These are phyloP conservation scores for Sebastes baramenuke DNA, from an alignment of 2,797 vertebrate species.

Conservation along the genomic window DNA sequence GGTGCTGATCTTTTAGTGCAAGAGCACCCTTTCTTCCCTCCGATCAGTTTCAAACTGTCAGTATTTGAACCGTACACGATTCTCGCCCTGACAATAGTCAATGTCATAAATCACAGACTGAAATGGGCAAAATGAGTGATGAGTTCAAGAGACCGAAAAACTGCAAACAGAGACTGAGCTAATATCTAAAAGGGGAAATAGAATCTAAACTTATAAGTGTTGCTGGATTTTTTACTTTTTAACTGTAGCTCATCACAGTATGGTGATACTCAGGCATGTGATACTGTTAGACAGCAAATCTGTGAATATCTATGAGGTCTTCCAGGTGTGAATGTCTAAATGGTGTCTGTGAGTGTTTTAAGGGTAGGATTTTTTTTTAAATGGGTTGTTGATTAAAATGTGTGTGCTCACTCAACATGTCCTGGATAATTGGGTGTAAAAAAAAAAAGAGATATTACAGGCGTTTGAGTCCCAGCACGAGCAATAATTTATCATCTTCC, in stretches of 20 bases:
- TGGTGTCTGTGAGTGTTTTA: background rate
- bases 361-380: background rate
- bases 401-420: constrained; percentile 36
- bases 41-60: background rate
- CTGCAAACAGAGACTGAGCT: background rate
- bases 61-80: background rate
- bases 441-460: background rate
- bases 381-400: constrained; percentile 16
- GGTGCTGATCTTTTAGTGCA: background rate
- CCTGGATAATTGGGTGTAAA: constrained; percentile 11
- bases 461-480: constrained; percentile 1
- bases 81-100: background rate
- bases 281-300: background rate
- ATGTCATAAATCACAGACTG: background rate
- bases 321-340: constrained; percentile 14
- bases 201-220: background rate
- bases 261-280: background rate
- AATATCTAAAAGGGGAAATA: background rate
- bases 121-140: background rate
- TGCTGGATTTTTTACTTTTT: background rate
- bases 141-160: background rate
- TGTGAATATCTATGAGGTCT: constrained; percentile 1
- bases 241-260: background rate
- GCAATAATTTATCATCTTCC: constrained; percentile 6
- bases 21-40: background rate